Percentiles rank a stretch among this genome's conserved stretches.
phyloP scores from a whole-genome alignment of 2,113 vertebrate species.

The Neoarius graeffei region DNA sequence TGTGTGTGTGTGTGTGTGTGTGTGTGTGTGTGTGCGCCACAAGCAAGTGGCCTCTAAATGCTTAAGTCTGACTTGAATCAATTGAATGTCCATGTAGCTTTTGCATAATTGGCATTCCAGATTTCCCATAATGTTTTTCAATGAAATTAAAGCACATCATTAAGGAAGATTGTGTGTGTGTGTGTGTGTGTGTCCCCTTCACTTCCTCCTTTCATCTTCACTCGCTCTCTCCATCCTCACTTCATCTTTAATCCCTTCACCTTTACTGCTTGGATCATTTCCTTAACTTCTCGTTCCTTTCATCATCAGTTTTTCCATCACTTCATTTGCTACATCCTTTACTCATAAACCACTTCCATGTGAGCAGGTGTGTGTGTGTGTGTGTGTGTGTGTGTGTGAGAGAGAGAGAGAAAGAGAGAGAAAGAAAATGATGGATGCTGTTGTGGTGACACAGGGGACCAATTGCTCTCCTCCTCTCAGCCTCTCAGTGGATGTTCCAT shows the following conservation, averaged over 20 bases:
- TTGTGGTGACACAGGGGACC: slow-evolving; percentile 18
- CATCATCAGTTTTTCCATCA: background rate
- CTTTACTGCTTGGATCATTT: background rate
- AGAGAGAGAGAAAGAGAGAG: background rate
- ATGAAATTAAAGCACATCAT: background rate
- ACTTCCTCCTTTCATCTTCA: background rate
- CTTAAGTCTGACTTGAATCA: background rate
- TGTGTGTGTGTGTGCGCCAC: slow-evolving; percentile 5
- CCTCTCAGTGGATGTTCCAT: slow-evolving; percentile 5
- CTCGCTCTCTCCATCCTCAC: background rate
- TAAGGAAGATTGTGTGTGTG: background rate
- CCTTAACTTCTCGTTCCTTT: background rate
- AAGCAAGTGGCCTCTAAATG: background rate
- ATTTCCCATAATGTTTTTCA: slow-evolving; percentile 9
- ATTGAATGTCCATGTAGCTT: background rate
- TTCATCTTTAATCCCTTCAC: background rate
- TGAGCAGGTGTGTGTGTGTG: background rate
- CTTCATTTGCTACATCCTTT: background rate
- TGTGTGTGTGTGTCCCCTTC: background rate
- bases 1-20: slow-evolving; percentile 20
- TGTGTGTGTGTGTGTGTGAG: slow-evolving; percentile 16
- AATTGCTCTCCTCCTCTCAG: slow-evolving; percentile 11
- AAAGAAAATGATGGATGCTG: slow-evolving; percentile 37
- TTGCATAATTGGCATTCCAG: background rate
- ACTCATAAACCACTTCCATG: background rate